Evolutionary conservation across 2,113 vertebrate genomes (phyloP).

Genomic region (Okapia johnstoni): DNA sequence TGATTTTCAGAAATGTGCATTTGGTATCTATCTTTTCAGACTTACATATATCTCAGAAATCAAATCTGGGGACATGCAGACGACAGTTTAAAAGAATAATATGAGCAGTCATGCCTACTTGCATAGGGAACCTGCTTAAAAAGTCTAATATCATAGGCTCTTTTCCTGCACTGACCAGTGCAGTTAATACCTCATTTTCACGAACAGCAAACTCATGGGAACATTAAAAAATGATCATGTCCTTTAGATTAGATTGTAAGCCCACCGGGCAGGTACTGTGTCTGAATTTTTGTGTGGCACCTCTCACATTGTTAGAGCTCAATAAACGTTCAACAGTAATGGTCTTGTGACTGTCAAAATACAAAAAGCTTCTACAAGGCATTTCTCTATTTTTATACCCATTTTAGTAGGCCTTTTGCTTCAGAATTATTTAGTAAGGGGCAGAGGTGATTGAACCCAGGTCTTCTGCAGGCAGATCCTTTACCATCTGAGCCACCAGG

Average conservation of each 20-base stretch:
- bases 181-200: constrained; percentile 61
- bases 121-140: neutral
- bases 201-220: constrained; percentile 10
- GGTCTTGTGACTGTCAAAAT: constrained; percentile 53
- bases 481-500: neutral
- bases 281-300: constrained; percentile 51
- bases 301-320: constrained; percentile 43
- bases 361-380: neutral
- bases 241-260: constrained; percentile 62
- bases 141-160: neutral
- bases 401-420: neutral
- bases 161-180: neutral
- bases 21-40: constrained; percentile 29
- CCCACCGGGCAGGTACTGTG: constrained; percentile 54
- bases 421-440: neutral
- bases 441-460: neutral
- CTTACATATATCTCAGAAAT: neutral
- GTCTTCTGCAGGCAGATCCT: neutral
- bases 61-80: neutral
- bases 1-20: constrained; percentile 10
- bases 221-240: constrained; percentile 1
- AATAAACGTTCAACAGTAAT: constrained; percentile 58
- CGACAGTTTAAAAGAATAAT: neutral
- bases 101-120: neutral
- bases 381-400: neutral